Percentiles rank a stretch among this genome's conserved stretches.
phyloP scores from a whole-genome alignment of 2,797 vertebrate genomes.

The Benthosema pterotum region DNA sequence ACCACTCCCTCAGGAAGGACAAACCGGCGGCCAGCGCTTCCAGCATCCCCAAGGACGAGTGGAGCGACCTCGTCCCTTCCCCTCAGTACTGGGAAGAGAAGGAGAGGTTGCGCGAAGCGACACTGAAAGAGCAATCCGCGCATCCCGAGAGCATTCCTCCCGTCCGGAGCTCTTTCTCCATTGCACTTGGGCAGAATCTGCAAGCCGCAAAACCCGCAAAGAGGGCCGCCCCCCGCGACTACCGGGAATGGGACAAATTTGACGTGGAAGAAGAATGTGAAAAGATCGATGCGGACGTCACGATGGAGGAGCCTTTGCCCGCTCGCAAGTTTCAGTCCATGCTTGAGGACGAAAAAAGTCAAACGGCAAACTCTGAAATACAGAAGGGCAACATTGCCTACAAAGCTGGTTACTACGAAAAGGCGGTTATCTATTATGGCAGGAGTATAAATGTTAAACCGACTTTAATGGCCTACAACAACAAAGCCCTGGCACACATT shows the following conservation, averaged over 20 bases:
- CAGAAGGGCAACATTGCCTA: conserved; percentile 96
- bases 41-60: conserved; percentile 86
- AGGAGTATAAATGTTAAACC: conserved; percentile 88
- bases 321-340: conserved; percentile 57
- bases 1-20: conserved; percentile 85
- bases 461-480: conserved; percentile 85
- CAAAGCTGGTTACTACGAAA: conserved; percentile 83
- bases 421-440: conserved; percentile 89
- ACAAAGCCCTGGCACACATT: conserved; percentile 91
- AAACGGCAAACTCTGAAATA: conserved; percentile 87
- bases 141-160: conserved; percentile 61
- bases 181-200: conserved; percentile 61
- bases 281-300: conserved; percentile 75
- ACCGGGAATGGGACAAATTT: conserved; percentile 92
- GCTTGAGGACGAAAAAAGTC: conserved; percentile 75
- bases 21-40: conserved; percentile 80
- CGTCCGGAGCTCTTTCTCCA: conserved; percentile 56
- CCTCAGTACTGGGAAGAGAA: conserved; percentile 85
- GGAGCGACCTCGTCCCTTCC: conserved; percentile 85
- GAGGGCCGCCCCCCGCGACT: conserved; percentile 81
- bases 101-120: conserved; percentile 61
- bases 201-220: conserved; percentile 72
- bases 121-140: conserved; percentile 38
- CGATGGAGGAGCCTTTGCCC: conserved; percentile 62
- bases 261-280: conserved; percentile 89